Conservation (phyloP, 2,113 vertebrate species). For the Picathartes gymnocephalus region DNA sequence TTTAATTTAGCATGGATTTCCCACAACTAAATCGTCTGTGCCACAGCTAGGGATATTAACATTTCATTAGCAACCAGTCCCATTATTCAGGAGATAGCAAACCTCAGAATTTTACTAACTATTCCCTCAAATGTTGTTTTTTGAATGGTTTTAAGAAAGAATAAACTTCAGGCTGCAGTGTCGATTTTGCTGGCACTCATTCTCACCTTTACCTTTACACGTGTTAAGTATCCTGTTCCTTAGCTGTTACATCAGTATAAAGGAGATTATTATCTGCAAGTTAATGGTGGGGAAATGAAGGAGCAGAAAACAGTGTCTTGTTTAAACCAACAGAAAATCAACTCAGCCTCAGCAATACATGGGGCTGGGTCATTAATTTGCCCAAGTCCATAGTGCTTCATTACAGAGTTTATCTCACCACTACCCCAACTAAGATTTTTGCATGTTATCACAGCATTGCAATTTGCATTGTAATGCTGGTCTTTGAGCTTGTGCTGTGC, state of each 20-base stretch:
- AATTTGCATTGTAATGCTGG: background rate
- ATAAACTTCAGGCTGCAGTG: background rate
- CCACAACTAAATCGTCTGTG: background rate
- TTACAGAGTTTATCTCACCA: background rate
- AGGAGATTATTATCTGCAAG: background rate
- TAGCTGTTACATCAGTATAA: background rate
- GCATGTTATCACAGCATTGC: background rate
- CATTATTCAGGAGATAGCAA: background rate
- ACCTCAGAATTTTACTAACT: background rate
- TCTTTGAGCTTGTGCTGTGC: background rate
- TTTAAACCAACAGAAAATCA: background rate
- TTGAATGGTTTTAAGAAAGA: background rate
- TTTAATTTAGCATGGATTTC: background rate
- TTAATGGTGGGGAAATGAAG: background rate
- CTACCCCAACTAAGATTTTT: background rate
- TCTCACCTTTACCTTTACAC: background rate
- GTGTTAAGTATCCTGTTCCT: background rate
- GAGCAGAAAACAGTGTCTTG: background rate
- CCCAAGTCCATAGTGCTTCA: background rate
- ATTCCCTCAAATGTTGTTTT: background rate
- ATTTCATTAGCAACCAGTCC: background rate
- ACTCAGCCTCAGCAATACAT: background rate
- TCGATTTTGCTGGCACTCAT: background rate
- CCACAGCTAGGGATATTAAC: background rate
- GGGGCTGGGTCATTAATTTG: background rate